These are phyloP conservation scores for Dynastes grantii DNA, from an alignment of 2,888 invertebrate species.

Conservation along the genomic window DNA sequence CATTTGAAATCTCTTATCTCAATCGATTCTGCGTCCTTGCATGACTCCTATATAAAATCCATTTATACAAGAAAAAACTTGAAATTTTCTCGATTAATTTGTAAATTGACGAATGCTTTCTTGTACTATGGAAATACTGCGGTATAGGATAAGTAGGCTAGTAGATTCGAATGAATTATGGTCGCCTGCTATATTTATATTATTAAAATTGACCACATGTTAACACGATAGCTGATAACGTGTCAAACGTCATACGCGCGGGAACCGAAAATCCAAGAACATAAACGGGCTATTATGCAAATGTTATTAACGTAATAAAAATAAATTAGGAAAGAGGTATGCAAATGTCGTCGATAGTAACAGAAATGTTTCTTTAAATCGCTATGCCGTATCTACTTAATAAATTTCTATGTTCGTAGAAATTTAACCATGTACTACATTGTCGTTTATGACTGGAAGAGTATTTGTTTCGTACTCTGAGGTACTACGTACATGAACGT, in stretches of 20 bases:
- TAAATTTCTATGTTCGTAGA: slow-evolving; percentile 3
- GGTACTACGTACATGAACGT: no score
- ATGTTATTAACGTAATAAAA: slow-evolving; percentile 37
- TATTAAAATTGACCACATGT: slow-evolving; percentile 25
- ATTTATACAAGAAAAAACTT: background rate
- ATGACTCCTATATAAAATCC: background rate
- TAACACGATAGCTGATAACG: slow-evolving; percentile 34
- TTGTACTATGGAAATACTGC: background rate
- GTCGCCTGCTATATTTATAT: slow-evolving; percentile 2
- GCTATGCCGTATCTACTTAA: slow-evolving; percentile 17
- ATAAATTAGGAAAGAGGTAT: slow-evolving; percentile 38
- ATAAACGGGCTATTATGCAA: slow-evolving; percentile 29
- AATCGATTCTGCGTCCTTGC: slow-evolving; percentile 10
- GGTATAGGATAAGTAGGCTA: background rate
- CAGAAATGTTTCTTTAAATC: slow-evolving; percentile 33
- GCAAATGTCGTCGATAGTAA: slow-evolving; percentile 29
- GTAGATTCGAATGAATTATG: slow-evolving; percentile 9
- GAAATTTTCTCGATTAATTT: slow-evolving; percentile 13
- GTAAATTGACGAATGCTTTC: background rate
- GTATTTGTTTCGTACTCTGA: no score
- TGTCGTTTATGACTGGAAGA: background rate
- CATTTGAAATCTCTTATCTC: slow-evolving; percentile 8
- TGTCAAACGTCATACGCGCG: background rate
- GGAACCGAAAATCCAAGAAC: slow-evolving; percentile 19
- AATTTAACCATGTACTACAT: slow-evolving; percentile 1